These are phyloP conservation scores for Podargus strigoides DNA, from an alignment of 2,797 vertebrate genomes.

Conservation along the genomic window DNA sequence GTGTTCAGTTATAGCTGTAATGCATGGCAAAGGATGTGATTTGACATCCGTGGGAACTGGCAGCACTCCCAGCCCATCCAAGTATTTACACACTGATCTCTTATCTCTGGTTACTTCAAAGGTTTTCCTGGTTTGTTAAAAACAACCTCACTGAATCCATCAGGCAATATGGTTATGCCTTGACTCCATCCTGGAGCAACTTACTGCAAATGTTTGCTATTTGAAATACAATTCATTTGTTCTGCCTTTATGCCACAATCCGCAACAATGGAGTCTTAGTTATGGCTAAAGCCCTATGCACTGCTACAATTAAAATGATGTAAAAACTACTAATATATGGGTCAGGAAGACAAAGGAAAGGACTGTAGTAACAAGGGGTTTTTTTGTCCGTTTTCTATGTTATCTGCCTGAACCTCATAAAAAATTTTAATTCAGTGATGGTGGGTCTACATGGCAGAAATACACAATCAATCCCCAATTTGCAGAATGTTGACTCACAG, in stretches of 20 bases:
- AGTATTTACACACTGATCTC: background rate
- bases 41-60: background rate
- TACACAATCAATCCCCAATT: background rate
- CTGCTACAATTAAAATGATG: background rate
- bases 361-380: background rate
- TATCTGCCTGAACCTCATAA: background rate
- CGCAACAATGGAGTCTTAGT: background rate
- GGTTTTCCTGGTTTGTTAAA: background rate
- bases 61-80: background rate
- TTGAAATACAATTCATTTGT: background rate
- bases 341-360: background rate
- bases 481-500: background rate
- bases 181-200: background rate
- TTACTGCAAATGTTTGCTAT: background rate
- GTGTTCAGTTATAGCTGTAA: background rate
- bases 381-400: background rate
- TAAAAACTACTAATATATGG: background rate
- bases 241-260: background rate
- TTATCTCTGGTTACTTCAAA: background rate
- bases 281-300: background rate
- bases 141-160: background rate
- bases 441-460: background rate
- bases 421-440: background rate
- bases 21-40: background rate
- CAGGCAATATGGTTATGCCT: background rate